Base-by-base conservation (phyloP, 35 echinoderm and acorn worm species). In the Nesometra sesokonis region DNA sequence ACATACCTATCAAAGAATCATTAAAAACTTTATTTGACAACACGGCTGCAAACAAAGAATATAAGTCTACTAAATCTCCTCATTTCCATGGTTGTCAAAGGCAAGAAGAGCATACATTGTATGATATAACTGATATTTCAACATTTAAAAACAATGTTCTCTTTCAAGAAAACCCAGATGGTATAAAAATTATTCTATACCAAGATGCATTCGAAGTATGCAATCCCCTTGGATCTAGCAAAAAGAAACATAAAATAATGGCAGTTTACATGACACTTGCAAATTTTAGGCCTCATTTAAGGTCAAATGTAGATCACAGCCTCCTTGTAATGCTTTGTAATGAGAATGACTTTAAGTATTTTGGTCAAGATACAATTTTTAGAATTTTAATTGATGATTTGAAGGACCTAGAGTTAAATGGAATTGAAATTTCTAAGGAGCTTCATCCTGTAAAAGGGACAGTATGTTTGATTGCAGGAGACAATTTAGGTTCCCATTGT, bases 241-340 rank as follows among this genome's bases (percentile, higher is more conserved):
- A 83, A 43, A 43, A 77, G 23, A 93, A 93, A 37, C 91, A 93
- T 33, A 93, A 93, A 82, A 46, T 93, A 37, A 40, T 89, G 13
- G 87, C 67, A 86, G 83, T 93, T 32, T 93, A 93, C 76, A 81
- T 89, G 46, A 82, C 91, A 32, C 76, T 93, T 17, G 87, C 32
- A 29, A 93, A 93, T 82, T 85, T 93, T 29, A 34, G 34, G 23
- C 82, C 91, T 30, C 84, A 86, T 32, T 17, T 82, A 13, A 23
- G 91, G 32, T 93, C 91, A 3, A 89, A 32, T 37, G 79, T 89
- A 47, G 78, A 89, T 89, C 82, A 85, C 5, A 86, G 52, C 23
- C 77, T 76, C 15, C 78, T 93, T 19, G 87, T 89, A 35, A 34
- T 93, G 7, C 43, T 93, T 9, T 89, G 87, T 35, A 88, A 82